Evolutionary conservation across 2,888 invertebrate genomes (phyloP), one percentile per base, ranked within the genome.

Genomic region (Eilema caniola): DNA sequence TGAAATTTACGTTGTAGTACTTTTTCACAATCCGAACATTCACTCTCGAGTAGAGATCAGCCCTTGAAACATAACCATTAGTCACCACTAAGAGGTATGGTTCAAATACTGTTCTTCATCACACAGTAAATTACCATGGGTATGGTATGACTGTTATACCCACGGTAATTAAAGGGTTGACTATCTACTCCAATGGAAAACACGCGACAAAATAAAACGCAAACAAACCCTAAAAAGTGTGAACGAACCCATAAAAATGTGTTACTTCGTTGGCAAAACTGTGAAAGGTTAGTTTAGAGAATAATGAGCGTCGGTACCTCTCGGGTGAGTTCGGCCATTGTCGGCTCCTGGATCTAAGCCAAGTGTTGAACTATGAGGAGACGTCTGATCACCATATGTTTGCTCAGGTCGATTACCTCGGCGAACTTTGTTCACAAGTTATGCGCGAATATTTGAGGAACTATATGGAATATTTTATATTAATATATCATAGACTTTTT

Each of bases 371-470:
- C 66, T 63, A 57, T 62, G 63, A 23, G 63, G 80, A 53, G 74
- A 75, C 74, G 76, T 69, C 79, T 70, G 75, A 75, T 72, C 60
- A 71, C 47, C 71, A 61, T 76, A 74, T 61, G 64, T 63, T 63
- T 67, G 62, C 64, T 24, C 60, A 62, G 83, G 81, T 81, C 81
- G 67, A 73, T 71, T 69, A 83, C 81, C 81, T 65, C 68, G 37
- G 65, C 63, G 70, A 72, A 75, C 59, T 72, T 72, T 59, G 64
- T 73, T 62, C 70, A 28, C 69, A 57, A 74, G 62, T 59, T 59
- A 67, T 62, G 77, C 74, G 80, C 73, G 73, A 76, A 78, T 67
- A 62, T 74, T 62, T 62, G 25, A 24, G 53, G 16, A 69, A 31
- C 33, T 16, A 41, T 59, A 24, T 59, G 20, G 5, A n/a, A 37